Evolutionary conservation across 2,113 vertebrate genomes (phyloP).

Genomic region (Myodes glareolus): DNA sequence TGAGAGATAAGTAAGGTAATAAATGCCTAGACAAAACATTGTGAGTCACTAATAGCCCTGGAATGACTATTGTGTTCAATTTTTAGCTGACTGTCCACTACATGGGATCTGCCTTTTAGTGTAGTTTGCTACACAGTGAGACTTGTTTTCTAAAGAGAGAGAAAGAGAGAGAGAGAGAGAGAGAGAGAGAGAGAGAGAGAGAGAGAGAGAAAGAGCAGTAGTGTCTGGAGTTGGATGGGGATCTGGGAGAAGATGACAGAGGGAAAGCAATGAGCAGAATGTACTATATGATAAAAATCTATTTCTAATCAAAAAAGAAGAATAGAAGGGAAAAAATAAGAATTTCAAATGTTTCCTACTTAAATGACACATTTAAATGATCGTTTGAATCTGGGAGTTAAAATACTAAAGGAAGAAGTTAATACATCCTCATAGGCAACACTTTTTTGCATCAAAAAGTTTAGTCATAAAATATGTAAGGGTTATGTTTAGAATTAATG

Average conservation of each 20-base stretch:
- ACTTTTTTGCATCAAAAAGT: neutral
- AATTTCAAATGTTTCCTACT: neutral
- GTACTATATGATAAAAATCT: neutral
- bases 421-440: neutral
- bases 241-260: neutral
- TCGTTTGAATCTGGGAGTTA: neutral
- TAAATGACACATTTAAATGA: neutral
- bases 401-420: neutral
- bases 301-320: neutral
- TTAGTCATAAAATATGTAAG: neutral
- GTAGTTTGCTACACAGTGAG: neutral
- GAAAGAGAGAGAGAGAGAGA: neutral
- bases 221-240: too few relatives aligned
- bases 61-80: too few relatives aligned
- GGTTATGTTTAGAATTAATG: conserved; percentile 35
- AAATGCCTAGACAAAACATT: neutral
- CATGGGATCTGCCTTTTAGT: neutral
- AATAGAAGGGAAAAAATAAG: neutral
- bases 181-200: too few relatives aligned
- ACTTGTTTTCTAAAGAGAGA: neutral
- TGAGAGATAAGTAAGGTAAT: neutral
- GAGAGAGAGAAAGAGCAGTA: neutral
- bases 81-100: neutral
- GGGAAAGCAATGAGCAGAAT: neutral
- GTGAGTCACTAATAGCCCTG: neutral